Percentiles rank a stretch among this genome's conserved stretches.
These are phyloP conservation scores for Acleris holmiana DNA, from an alignment of 2,888 invertebrate species.

Conservation along the genomic window DNA sequence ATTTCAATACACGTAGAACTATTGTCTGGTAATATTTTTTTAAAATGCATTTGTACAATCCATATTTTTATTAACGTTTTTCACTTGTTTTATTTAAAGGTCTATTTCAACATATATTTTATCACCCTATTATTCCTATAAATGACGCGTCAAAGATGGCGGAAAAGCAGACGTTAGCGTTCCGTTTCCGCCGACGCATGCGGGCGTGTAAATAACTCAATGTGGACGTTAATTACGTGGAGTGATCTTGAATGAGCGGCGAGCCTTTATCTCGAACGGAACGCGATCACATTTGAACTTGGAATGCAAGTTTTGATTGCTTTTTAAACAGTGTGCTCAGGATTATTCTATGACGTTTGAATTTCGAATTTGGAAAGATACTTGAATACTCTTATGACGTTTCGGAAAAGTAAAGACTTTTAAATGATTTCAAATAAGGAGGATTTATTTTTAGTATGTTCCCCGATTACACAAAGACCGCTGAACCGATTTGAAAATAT, in stretches of 20 bases:
- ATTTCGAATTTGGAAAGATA: slow-evolving; percentile 11
- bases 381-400: no score
- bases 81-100: no score
- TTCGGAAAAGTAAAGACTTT: no score
- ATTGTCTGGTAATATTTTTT: not conserved
- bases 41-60: no score
- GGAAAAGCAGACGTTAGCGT: slow-evolving; percentile 46
- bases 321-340: slow-evolving; percentile 19
- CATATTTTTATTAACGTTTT: no score
- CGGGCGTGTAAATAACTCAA: slow-evolving; percentile 81
- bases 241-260: slow-evolving; percentile 71
- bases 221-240: slow-evolving; percentile 75
- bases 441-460: no score
- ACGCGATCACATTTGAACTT: slow-evolving; percentile 67
- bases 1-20: no score
- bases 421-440: no score
- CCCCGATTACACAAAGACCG: no score
- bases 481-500: no score
- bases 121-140: slow-evolving; percentile 50
- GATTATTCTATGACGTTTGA: not conserved
- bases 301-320: slow-evolving; percentile 44
- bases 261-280: slow-evolving; percentile 56
- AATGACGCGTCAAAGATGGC: slow-evolving; percentile 46
- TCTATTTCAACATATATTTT: no score
- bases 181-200: slow-evolving; percentile 71